A percentile compares a stretch with the other conserved stretches of the same genome.
Evolutionary conservation across 2,113 vertebrate genomes (phyloP).

Genomic region (Coryphaenoides rupestris): DNA sequence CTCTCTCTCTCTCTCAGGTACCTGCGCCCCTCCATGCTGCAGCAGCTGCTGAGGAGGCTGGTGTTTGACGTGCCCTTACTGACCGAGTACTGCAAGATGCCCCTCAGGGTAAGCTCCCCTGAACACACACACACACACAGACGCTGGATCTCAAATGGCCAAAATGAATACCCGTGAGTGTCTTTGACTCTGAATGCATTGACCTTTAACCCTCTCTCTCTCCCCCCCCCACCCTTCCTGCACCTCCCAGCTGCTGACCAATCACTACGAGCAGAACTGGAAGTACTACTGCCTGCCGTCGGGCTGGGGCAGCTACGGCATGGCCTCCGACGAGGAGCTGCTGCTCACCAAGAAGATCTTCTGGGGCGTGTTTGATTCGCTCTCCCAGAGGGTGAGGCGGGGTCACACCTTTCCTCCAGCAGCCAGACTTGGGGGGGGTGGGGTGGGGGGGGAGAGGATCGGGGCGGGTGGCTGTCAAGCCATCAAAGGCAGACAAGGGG

Average conservation of each 20-base stretch:
- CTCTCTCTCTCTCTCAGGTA: too few species aligned
- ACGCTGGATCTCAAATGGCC: background rate
- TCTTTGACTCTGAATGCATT: background rate
- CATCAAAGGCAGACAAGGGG: background rate
- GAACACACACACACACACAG: background rate
- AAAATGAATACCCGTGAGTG: too few species aligned
- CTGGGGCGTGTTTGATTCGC: slow-evolving; percentile 97
- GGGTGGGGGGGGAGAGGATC: background rate
- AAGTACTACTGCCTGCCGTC: slow-evolving; percentile 97
- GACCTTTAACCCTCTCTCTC: slow-evolving; percentile 14
- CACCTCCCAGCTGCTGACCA: slow-evolving; percentile 84
- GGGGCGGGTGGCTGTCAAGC: background rate
- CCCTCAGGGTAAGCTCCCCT: slow-evolving; percentile 83
- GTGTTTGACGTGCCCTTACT: slow-evolving; percentile 97
- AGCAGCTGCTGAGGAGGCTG: slow-evolving; percentile 90
- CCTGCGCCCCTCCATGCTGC: slow-evolving; percentile 94
- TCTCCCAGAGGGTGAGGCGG: slow-evolving; percentile 90
- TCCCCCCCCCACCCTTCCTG: slow-evolving; percentile 12
- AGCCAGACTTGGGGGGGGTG: background rate
- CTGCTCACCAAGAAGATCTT: slow-evolving; percentile 98
- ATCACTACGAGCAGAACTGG: slow-evolving; percentile 97
- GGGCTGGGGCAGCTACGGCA: slow-evolving; percentile 90
- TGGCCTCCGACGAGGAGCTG: slow-evolving; percentile 90
- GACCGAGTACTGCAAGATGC: slow-evolving; percentile 97
- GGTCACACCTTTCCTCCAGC: background rate